Evolutionary conservation across 2,113 vertebrate genomes (phyloP).

Genomic region (Phalacrocorax pelagicus): DNA sequence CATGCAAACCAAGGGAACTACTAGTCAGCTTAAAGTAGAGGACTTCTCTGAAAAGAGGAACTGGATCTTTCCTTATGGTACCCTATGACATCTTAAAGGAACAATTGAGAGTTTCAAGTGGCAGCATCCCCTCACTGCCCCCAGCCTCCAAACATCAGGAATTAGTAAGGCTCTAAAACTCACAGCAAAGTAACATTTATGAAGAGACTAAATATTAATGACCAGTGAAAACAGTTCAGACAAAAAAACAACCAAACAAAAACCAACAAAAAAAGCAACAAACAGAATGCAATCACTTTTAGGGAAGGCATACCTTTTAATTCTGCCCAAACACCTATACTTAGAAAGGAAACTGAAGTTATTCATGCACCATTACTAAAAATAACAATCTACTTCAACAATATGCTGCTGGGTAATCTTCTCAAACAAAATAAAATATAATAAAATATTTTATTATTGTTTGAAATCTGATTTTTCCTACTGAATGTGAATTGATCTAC

Average conservation of each 20-base stretch:
- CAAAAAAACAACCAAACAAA: background rate
- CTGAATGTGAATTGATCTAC: background rate
- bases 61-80: background rate
- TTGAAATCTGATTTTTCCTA: background rate
- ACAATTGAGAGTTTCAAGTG: background rate
- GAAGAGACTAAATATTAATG: slow-evolving; percentile 9
- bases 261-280: background rate
- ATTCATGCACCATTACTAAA: background rate
- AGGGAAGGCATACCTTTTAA: background rate
- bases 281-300: background rate
- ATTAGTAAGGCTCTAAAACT: background rate
- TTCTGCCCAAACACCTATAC: background rate
- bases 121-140: background rate
- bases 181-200: background rate
- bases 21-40: background rate
- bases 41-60: background rate
- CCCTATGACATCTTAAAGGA: background rate
- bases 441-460: background rate
- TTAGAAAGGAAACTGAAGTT: background rate
- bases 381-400: background rate
- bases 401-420: background rate
- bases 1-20: background rate
- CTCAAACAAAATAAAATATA: background rate
- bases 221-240: background rate
- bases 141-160: background rate